Percentiles rank a stretch among this genome's conserved stretches.
Evolutionary conservation across 92 coral and sea anemone species (phyloP).

Genomic region (Porites lobata): DNA sequence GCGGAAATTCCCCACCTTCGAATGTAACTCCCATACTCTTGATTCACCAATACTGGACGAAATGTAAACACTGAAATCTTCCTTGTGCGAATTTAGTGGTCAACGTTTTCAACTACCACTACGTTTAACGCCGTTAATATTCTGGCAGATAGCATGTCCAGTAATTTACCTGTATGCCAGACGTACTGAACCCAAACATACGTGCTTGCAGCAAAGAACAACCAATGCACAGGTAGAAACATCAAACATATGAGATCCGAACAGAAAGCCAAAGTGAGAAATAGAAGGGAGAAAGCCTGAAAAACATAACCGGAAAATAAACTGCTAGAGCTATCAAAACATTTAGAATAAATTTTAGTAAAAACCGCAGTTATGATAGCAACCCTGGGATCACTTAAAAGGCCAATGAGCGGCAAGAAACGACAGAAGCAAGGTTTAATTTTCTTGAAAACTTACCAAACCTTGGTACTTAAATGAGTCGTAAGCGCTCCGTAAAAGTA

Average conservation of each 20-base stretch:
- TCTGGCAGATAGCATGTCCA: background rate
- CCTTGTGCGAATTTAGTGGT: constrained; percentile 29
- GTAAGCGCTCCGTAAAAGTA: constrained; percentile 98
- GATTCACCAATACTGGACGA: constrained; percentile 26
- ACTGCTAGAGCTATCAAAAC: constrained; percentile 19
- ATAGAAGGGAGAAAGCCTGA: constrained; percentile 97
- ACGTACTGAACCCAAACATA: constrained; percentile 99
- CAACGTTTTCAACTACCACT: background rate
- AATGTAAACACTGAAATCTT: constrained; percentile 46
- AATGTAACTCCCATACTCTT: background rate
- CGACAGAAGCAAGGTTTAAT: constrained; percentile 13
- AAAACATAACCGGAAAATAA: constrained; percentile 25
- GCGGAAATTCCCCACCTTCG: constrained; percentile 4
- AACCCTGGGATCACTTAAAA: constrained; percentile 29
- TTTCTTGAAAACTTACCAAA: constrained; percentile 77
- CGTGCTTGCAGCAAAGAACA: constrained; percentile 99
- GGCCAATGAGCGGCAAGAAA: constrained; percentile 43
- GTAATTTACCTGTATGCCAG: constrained; percentile 95
- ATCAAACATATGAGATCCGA: constrained; percentile 94
- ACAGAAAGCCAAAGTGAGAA: constrained; percentile 96
- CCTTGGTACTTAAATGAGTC: constrained; percentile 99
- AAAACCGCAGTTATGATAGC: constrained; percentile 48
- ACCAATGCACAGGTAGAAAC: constrained; percentile 97
- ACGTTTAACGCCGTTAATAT: background rate
- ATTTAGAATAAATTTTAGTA: background rate